Percentiles rank a stretch among this genome's conserved stretches.
Evolutionary conservation across 2,113 vertebrate genomes (phyloP).

Genomic region (Mormoops blainvillei): DNA sequence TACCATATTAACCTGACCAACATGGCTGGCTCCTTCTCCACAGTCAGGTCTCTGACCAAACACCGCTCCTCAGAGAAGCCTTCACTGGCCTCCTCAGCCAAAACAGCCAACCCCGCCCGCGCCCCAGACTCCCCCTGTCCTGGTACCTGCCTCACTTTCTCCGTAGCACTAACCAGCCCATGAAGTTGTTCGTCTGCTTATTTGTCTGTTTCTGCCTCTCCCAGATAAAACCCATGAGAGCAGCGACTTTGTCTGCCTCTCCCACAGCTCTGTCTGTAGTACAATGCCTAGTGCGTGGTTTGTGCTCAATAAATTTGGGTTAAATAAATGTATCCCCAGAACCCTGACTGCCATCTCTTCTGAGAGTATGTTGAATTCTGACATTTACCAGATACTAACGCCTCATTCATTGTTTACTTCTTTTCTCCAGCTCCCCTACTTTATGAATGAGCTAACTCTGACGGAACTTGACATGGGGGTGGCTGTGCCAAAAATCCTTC

Average conservation of each 20-base stretch:
- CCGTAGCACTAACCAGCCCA: neutral
- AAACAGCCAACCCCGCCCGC: neutral
- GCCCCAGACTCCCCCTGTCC: neutral
- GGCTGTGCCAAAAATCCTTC: constrained; percentile 94
- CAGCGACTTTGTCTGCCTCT: neutral
- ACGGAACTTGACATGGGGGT: constrained; percentile 98
- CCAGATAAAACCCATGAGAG: accelerated
- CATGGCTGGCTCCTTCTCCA: neutral
- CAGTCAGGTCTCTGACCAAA: neutral
- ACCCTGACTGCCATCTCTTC: neutral
- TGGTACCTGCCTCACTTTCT: neutral
- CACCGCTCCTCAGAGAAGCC: neutral
- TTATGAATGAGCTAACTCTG: constrained; percentile 97
- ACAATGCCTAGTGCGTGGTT: neutral
- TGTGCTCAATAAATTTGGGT: neutral
- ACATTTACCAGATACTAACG: neutral
- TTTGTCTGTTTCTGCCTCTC: neutral
- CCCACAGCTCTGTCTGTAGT: neutral
- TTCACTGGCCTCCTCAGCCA: neutral
- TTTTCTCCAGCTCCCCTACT: constrained; percentile 90
- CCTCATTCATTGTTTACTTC: constrained; percentile 33
- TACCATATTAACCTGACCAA: neutral
- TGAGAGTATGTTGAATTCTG: neutral
- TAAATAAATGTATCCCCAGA: neutral
- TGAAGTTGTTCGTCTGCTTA: neutral